phyloP scores from a whole-genome alignment of 2,113 vertebrate species.

The Mesitornis unicolor region DNA sequence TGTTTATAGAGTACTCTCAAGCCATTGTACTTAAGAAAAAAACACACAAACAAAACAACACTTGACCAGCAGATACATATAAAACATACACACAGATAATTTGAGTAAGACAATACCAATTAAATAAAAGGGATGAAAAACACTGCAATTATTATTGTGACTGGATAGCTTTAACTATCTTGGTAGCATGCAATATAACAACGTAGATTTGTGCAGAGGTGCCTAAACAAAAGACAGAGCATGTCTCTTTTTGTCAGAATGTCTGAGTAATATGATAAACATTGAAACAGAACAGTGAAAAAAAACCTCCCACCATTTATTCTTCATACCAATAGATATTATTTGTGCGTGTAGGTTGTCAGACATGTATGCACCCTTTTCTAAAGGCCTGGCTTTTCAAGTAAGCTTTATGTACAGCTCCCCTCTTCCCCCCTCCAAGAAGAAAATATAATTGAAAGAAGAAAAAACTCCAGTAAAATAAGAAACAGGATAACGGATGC shows the following conservation, averaged over 20 bases:
- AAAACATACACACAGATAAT: neutral
- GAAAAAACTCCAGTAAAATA: neutral
- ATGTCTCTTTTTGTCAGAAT: conserved; percentile 1
- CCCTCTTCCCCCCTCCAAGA: rapidly evolving
- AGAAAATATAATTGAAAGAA: neutral
- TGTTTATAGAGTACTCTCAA: neutral
- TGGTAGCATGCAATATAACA: conserved; percentile 39
- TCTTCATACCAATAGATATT: neutral
- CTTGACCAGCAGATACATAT: neutral
- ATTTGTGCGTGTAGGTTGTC: neutral
- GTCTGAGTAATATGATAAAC: conserved; percentile 42
- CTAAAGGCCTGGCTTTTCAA: neutral
- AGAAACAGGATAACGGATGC: neutral
- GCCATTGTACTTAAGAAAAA: neutral
- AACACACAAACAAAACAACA: neutral
- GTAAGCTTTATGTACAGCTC: neutral
- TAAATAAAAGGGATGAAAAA: conserved; percentile 45
- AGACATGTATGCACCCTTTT: neutral
- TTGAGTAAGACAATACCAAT: conserved; percentile 62
- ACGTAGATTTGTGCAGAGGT: conserved; percentile 29
- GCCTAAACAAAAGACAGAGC: conserved; percentile 54
- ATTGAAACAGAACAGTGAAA: conserved; percentile 35
- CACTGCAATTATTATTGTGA: neutral
- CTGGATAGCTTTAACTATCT: conserved; percentile 36
- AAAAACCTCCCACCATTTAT: neutral